Percentiles rank a stretch among this genome's conserved stretches.
These are phyloP conservation scores for Ips typographus DNA, from an alignment of 1,140 invertebrate genomes.

Conservation along the genomic window DNA sequence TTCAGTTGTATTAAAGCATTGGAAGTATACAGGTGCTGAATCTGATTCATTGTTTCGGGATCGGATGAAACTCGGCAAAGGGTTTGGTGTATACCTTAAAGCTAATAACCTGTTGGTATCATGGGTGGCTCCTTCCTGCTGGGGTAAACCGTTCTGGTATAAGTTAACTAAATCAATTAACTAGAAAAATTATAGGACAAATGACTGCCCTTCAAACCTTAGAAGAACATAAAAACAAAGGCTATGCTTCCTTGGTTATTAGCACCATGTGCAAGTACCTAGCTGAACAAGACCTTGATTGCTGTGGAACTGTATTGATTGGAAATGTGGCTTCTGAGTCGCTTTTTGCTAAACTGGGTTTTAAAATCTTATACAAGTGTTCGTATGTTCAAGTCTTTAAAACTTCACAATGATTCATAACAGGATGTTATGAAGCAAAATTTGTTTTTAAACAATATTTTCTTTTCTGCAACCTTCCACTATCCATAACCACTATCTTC, in stretches of 20 bases:
- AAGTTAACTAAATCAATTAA: too few relatives aligned
- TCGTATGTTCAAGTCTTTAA: neutral
- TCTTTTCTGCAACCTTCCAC: too few relatives aligned
- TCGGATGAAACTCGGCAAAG: slow-evolving; percentile 5
- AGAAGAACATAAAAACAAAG: slow-evolving; percentile 12
- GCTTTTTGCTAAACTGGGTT: slow-evolving; percentile 6
- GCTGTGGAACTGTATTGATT: slow-evolving; percentile 1
- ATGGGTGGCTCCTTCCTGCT: slow-evolving; percentile 9
- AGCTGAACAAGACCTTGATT: neutral
- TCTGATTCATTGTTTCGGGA: neutral
- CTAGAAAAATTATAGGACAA: slow-evolving; percentile 4
- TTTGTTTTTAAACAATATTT: too few relatives aligned
- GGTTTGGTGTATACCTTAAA: slow-evolving; percentile 17
- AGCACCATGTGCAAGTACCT: slow-evolving; percentile 2
- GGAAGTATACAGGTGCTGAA: neutral
- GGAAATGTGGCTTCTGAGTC: neutral
- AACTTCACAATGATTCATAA: too few relatives aligned
- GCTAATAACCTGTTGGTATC: slow-evolving; percentile 14
- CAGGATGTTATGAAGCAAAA: too few relatives aligned
- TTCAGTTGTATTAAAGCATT: neutral
- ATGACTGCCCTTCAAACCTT: slow-evolving; percentile 9
- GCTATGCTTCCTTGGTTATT: slow-evolving; percentile 6
- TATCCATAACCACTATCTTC: too few relatives aligned
- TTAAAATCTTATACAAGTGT: slow-evolving; percentile 7
- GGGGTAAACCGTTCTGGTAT: too few relatives aligned